Base-by-base conservation (phyloP, 2,888 invertebrate genomes). In the Phyllotreta striolata region DNA sequence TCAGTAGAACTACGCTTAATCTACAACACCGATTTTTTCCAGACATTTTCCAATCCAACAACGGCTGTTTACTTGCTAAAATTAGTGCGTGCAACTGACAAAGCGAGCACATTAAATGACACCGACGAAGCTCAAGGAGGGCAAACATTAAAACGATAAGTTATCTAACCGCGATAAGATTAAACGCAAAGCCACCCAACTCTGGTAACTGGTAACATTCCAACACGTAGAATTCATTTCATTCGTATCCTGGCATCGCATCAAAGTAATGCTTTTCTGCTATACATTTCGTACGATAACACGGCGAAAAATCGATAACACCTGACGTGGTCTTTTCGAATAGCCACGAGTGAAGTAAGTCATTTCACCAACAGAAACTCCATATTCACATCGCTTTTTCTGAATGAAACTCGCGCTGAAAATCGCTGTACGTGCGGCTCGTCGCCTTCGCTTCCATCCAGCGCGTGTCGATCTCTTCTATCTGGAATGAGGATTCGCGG, bases 261-360 rank as follows among this genome's bases (percentile, higher is more conserved):
- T 44, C 35, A 35, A 44, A 10, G 38, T 46, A 46, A 38, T 43
- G 46, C 37, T 12, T 38, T 46, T 56, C 6, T 24, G 39, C 38
- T 46, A 56, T 44, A 46, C 12, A 44, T 37, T 44, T 7, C 13
- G 14, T 56, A 54, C 46, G 39, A 52, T 41, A 56, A 62, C 60
- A 58, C 58, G 52, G 58, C 55, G 47, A 43, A 57, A 68, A 68
- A 68, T 68, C 68, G 54, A 68, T 68, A 60, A 7, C 14, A 54
- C 63, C 68, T 69, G 68, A 69, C 68, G 68, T 69, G 68, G 68
- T 69, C 65, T 69, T 67, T 66, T 59, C 43, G 66, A 63, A 67
- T 55, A 34, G 49, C 39, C 49, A 34, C 58, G 24, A 62, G 44
- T 60, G 57, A 47, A 41, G 37, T 51, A 41, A 37, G 14, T 24